A percentile compares a stretch with the other conserved stretches of the same genome.
Evolutionary conservation across 2,888 invertebrate species (phyloP).

Genomic region (Ophioninae sp.): DNA sequence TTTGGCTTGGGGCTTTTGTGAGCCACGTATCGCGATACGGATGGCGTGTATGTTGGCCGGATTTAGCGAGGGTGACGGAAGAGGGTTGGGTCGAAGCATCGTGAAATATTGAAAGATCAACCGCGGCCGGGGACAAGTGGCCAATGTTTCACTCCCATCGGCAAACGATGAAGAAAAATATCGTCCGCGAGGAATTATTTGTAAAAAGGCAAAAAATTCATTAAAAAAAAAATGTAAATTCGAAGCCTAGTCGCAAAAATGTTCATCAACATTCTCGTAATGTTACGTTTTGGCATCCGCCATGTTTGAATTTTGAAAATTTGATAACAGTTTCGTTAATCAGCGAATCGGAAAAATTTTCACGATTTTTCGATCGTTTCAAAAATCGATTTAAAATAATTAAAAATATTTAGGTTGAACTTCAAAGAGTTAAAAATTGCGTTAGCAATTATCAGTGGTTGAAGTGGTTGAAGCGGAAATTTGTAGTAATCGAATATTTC

Average conservation of each 20-base stretch:
- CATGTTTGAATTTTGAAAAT: too few species aligned
- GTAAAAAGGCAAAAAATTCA: background rate
- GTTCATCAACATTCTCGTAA: too few species aligned
- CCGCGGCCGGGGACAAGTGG: background rate
- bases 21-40: conserved; percentile 16
- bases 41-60: background rate
- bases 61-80: background rate
- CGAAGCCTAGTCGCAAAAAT: too few species aligned
- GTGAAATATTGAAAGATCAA: background rate
- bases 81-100: background rate
- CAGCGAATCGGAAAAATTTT: too few species aligned
- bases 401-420: too few species aligned
- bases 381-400: too few species aligned
- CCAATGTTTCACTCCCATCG: background rate
- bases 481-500: background rate
- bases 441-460: background rate
- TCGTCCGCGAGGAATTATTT: background rate
- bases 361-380: too few species aligned
- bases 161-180: background rate
- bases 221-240: background rate
- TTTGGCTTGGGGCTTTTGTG: background rate
- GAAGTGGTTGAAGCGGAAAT: background rate
- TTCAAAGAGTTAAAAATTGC: too few species aligned
- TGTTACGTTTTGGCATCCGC: too few species aligned
- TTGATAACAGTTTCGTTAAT: too few species aligned